phyloP scores from a whole-genome alignment of 1,140 invertebrate genomes.

The Amphibalanus amphitrite region DNA sequence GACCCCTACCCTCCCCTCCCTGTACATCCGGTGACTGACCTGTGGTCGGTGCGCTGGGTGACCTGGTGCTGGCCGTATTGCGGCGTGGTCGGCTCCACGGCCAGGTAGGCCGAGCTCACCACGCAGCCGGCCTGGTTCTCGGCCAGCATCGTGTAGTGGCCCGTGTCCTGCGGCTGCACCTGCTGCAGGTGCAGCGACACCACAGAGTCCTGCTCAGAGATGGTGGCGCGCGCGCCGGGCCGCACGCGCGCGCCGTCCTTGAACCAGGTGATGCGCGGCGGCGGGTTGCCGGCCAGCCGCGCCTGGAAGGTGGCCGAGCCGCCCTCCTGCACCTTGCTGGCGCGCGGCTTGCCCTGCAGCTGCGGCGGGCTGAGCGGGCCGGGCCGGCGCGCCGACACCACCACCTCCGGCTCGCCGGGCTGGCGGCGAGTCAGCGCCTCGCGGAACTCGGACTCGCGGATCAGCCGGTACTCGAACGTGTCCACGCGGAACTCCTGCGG shows the following conservation, averaged over 20 bases:
- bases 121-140: constrained; percentile 78
- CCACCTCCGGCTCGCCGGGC: constrained; percentile 50
- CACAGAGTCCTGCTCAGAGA: constrained; percentile 86
- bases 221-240: constrained; percentile 69
- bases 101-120: constrained; percentile 72
- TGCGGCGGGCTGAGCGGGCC: constrained; percentile 65
- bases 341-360: constrained; percentile 73
- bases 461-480: constrained; percentile 82
- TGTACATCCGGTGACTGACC: constrained; percentile 7
- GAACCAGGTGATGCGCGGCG: constrained; percentile 77
- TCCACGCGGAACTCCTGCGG: constrained; percentile 48
- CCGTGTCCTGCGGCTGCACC: constrained; percentile 72
- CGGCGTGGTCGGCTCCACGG: constrained; percentile 44
- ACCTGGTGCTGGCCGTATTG: constrained; percentile 12
- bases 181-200: constrained; percentile 79
- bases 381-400: constrained; percentile 53
- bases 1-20: constrained; percentile 15
- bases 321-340: constrained; percentile 79
- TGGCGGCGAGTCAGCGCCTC: constrained; percentile 68
- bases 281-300: constrained; percentile 47
- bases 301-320: constrained; percentile 68
- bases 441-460: constrained; percentile 78
- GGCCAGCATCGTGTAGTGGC: constrained; percentile 82
- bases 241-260: constrained; percentile 80
- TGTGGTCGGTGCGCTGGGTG: constrained; percentile 9